Base-by-base conservation (phyloP, 2,888 invertebrate genomes). In the Pogonocherus hispidulus region DNA sequence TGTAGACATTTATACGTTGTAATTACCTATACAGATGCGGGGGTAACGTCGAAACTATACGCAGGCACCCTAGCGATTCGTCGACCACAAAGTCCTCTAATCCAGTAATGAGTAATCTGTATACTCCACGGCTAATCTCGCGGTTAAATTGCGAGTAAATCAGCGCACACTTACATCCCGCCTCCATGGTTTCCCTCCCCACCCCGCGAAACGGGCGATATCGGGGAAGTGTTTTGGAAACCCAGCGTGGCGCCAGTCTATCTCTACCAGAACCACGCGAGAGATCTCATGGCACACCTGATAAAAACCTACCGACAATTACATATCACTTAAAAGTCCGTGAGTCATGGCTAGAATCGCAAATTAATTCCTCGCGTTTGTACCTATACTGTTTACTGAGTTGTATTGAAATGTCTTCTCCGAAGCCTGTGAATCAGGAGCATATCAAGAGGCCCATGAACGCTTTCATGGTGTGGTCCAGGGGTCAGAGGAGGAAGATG, bases 401-500 rank as follows among this genome's bases (percentile, higher is more conserved):
- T 14, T 3, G 14, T 37, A 11, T 51, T 37, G 67, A 27, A 51
- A 81, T 81, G 82, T 78, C 82, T 6, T 80, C 81, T 1, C 79
- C 81, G 54, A 82, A 81, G 51, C 81, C 82, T 55, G 71, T 81
- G 49, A 83, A 85, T 66, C 84, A 87, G 67, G 90, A 90, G 77
- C 91, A 92, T 80, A 92, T 93, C 76, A 93, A 93, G 81, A 86
- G 93, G 63, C 93, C 93, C 44, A 93, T 93, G 93, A 93, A 93
- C 84, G 93, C 93, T 9, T 93, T 93, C 84, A 93, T 93, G 93
- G 96, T 96, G 73, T 96, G 96, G 96, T 95, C 95, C 1, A 87
- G 96, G 32, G 95, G 94, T 4, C 95, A 96, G 84, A 85, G 96
- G 67, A 87, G 95, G 75, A 96, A 96, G 87, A 96, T 96, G 93